Percentiles rank a stretch among this genome's conserved stretches.
phyloP scores from a whole-genome alignment of 2,888 invertebrate species.

The Tanypteryx hageni region DNA sequence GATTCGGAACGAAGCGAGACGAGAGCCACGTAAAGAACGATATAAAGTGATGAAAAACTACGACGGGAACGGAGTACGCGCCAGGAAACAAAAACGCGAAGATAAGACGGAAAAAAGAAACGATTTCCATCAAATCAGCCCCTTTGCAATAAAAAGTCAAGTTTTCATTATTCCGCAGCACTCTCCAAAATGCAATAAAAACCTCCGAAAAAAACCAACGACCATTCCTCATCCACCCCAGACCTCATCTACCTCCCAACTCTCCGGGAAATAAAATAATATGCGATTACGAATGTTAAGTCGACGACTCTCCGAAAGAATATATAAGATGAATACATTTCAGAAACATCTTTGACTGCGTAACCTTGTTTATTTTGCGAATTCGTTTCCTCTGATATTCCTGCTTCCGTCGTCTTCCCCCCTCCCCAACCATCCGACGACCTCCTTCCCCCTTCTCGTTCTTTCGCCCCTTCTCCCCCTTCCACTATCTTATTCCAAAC shows the following conservation, averaged over 20 bases:
- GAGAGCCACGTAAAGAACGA: background rate
- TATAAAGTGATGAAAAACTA: background rate
- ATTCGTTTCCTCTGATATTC: background rate
- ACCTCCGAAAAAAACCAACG: background rate
- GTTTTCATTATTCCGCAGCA: background rate
- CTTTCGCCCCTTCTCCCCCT: background rate
- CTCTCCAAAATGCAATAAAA: conserved; percentile 16
- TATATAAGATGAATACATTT: conserved; percentile 35
- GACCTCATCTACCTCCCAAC: background rate
- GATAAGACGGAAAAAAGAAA: background rate
- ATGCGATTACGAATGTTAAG: conserved; percentile 44
- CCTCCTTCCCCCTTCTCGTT: background rate
- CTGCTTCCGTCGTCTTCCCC: background rate
- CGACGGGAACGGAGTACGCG: background rate
- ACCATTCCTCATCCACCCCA: no score
- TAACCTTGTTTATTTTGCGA: background rate
- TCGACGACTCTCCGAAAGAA: conserved; percentile 37
- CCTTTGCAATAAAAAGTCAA: background rate
- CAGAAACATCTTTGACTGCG: conserved; percentile 43
- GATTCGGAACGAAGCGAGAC: background rate
- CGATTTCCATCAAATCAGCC: background rate
- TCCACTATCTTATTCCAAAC: background rate
- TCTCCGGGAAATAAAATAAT: conserved; percentile 6
- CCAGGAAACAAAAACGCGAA: background rate
- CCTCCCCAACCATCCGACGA: background rate